A percentile compares a stretch with the other conserved stretches of the same genome.
Conservation (phyloP, 2,797 vertebrate species). For the Pachyuromys duprasi region DNA sequence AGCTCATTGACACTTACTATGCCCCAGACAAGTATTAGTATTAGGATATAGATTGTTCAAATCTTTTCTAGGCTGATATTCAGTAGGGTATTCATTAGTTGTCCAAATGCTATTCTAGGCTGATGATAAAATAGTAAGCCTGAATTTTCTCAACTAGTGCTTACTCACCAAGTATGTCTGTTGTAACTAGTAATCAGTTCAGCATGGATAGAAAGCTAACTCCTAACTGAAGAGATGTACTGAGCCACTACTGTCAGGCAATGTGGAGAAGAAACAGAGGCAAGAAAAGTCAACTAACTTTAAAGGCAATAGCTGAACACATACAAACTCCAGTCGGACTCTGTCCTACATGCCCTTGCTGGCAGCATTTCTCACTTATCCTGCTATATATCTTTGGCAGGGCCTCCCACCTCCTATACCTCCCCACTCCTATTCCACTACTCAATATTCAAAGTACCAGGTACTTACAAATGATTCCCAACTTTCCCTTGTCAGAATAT, state of each 20-base stretch:
- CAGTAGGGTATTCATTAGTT: no score
- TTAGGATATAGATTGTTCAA: conserved; percentile 53
- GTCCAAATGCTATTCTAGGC: no score
- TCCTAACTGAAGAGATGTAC: conserved; percentile 30
- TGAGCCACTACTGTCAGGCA: conserved; percentile 8
- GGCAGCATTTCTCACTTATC: conserved; percentile 69
- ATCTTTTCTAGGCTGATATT: conserved; percentile 28
- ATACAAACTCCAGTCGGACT: conserved; percentile 71
- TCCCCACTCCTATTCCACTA: not conserved
- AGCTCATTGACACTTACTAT: conserved; percentile 41
- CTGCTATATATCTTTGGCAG: not conserved
- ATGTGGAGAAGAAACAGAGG: conserved; percentile 60
- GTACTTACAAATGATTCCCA: conserved; percentile 80
- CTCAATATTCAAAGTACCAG: conserved; percentile 79
- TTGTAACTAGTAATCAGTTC: conserved; percentile 18
- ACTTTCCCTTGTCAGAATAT: conserved; percentile 27
- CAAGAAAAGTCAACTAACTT: conserved; percentile 64
- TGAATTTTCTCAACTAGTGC: conserved; percentile 1
- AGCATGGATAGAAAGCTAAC: conserved; percentile 39
- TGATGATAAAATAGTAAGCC: not conserved
- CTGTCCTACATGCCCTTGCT: not conserved
- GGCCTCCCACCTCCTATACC: not conserved
- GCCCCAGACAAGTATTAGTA: conserved; percentile 57
- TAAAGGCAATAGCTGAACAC: conserved; percentile 56
- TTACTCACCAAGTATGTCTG: conserved; percentile 10